phyloP scores from a whole-genome alignment of 2,113 vertebrate species.

The Desmodus rotundus region DNA sequence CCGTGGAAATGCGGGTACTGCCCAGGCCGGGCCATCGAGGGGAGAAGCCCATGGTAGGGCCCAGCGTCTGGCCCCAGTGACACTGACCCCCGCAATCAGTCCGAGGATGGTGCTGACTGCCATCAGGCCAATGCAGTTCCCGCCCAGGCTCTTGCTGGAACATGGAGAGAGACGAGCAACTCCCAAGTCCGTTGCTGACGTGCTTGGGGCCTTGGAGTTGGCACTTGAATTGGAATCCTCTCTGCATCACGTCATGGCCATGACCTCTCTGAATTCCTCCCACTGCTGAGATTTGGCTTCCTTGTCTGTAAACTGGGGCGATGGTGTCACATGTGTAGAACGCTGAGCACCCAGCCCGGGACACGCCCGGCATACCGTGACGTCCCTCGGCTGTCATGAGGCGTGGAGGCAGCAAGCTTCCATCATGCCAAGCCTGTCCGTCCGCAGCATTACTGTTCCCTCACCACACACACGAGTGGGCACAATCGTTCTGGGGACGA shows the following conservation, averaged over 20 bases:
- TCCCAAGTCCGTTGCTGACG: neutral
- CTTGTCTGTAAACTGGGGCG: neutral
- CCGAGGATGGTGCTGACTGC: neutral
- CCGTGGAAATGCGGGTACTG: neutral
- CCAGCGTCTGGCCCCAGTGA: neutral
- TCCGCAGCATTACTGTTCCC: neutral
- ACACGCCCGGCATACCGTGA: neutral
- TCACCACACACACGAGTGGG: neutral
- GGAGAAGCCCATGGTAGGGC: neutral
- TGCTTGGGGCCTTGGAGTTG: neutral
- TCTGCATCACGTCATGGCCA: neutral
- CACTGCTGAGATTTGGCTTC: neutral
- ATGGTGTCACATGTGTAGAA: neutral
- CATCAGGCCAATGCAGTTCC: neutral
- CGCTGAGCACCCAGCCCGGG: no score
- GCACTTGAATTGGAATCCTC: neutral
- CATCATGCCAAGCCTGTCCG: neutral
- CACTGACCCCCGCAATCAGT: neutral
- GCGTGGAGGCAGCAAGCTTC: neutral
- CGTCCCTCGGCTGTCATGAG: no score
- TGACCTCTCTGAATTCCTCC: neutral
- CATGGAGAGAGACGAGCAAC: neutral
- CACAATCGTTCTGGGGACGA: neutral
- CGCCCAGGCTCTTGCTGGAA: no score
- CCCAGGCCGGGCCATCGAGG: neutral